phyloP scores from a whole-genome alignment of 2,888 invertebrate genomes.

The Schizaphis graminum region DNA sequence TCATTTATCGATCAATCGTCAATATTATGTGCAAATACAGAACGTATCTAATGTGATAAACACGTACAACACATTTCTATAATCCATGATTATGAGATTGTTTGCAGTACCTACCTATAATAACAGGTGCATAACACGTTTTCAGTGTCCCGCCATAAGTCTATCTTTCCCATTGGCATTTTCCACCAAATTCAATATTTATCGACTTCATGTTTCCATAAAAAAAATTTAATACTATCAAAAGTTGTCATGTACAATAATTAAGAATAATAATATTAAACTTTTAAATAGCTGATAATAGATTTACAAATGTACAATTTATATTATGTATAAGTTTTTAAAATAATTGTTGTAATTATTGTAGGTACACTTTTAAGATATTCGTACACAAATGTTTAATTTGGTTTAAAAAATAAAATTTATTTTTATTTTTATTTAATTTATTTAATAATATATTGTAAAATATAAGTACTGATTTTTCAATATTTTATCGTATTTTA shows the following conservation, averaged over 20 bases:
- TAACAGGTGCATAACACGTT: not conserved
- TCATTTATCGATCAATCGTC: not conserved
- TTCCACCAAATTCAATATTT: not conserved
- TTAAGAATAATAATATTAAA: not conserved
- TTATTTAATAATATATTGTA: not conserved
- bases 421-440: not conserved
- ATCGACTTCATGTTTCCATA: not conserved
- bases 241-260: not conserved
- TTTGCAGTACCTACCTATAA: not conserved
- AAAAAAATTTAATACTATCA: not conserved
- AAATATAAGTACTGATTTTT: not conserved
- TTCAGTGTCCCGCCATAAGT: not conserved
- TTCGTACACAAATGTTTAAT: not conserved
- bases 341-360: not conserved
- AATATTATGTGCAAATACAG: not conserved
- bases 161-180: not conserved
- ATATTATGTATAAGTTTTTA: no score
- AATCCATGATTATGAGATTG: not conserved
- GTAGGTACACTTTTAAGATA: not conserved
- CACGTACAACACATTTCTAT: not conserved
- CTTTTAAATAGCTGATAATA: no score
- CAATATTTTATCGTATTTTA: not conserved
- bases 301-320: not conserved
- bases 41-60: not conserved
- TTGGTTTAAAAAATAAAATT: not conserved